Conservation (phyloP, 2,113 vertebrate species). For the Tupaia tana region DNA sequence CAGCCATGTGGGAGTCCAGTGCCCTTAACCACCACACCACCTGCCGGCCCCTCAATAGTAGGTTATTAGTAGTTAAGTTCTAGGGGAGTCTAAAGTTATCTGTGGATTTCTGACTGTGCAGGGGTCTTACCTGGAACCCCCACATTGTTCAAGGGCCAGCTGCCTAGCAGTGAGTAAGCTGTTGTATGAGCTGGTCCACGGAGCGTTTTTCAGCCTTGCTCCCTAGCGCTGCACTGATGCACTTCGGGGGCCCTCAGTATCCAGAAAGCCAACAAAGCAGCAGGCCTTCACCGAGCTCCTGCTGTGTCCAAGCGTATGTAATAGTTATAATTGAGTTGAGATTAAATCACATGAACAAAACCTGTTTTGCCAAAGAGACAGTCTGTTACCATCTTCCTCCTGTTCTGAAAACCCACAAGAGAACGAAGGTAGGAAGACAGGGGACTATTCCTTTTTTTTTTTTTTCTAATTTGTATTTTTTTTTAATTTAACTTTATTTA, state of each 20-base stretch:
- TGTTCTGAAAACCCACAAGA: not conserved
- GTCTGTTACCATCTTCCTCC: not conserved
- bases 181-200: not conserved
- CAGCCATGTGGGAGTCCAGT: too few species aligned
- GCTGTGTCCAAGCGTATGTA: not conserved
- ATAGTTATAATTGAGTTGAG: not conserved
- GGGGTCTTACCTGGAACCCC: too few species aligned
- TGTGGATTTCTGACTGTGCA: too few species aligned
- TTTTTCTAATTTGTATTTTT: too few species aligned
- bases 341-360: not conserved
- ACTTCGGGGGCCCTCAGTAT: not conserved
- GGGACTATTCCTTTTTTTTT: not conserved
- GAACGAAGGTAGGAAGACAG: not conserved
- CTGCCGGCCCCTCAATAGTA: too few species aligned
- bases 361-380: not conserved
- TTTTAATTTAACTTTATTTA: too few species aligned
- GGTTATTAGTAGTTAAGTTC: too few species aligned
- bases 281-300: not conserved
- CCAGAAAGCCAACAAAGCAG: not conserved
- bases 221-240: not conserved
- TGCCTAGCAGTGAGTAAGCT: too few species aligned
- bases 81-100: too few species aligned
- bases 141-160: too few species aligned
- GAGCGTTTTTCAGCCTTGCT: not conserved
- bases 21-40: too few species aligned